Conservation (phyloP, 2,113 vertebrate species). For the Lethenteron reissneri region DNA sequence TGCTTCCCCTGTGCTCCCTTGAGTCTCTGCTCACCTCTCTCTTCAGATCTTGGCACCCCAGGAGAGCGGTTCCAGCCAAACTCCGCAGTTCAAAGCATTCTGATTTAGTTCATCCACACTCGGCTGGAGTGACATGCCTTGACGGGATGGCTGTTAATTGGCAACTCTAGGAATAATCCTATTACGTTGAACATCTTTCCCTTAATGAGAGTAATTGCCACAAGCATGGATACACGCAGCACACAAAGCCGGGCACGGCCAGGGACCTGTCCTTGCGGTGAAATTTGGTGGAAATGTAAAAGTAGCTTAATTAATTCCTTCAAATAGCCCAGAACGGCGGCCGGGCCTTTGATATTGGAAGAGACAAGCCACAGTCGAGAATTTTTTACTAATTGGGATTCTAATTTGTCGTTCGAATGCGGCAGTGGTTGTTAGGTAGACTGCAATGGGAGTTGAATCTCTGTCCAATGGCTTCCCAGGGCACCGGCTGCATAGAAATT, state of each 20-base stretch:
- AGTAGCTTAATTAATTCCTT: slow-evolving; percentile 6
- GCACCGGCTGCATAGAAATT: too few relatives aligned
- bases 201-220: slow-evolving; percentile 7
- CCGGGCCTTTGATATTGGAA: slow-evolving; percentile 3
- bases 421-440: not conserved
- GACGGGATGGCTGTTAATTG: slow-evolving; percentile 4
- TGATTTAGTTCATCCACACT: slow-evolving; percentile 1
- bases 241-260: not conserved
- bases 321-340: not conserved
- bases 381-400: slow-evolving; percentile 5
- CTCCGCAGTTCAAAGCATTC: slow-evolving; percentile 4
- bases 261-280: slow-evolving; percentile 2
- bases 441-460: too few relatives aligned
- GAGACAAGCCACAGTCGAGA: slow-evolving; percentile 5
- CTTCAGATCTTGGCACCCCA: slow-evolving; percentile 1
- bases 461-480: too few relatives aligned
- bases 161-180: slow-evolving; percentile 5
- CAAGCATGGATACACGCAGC: slow-evolving; percentile 1
- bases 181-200: slow-evolving; percentile 6
- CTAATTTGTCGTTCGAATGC: slow-evolving; percentile 6
- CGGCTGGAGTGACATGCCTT: slow-evolving; percentile 4
- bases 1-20: not conserved
- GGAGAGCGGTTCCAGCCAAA: slow-evolving; percentile 2
- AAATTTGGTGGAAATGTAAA: slow-evolving; percentile 1
- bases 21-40: slow-evolving; percentile 1